phyloP scores from a whole-genome alignment of 2,888 invertebrate species.

The Ochropacha duplaris region DNA sequence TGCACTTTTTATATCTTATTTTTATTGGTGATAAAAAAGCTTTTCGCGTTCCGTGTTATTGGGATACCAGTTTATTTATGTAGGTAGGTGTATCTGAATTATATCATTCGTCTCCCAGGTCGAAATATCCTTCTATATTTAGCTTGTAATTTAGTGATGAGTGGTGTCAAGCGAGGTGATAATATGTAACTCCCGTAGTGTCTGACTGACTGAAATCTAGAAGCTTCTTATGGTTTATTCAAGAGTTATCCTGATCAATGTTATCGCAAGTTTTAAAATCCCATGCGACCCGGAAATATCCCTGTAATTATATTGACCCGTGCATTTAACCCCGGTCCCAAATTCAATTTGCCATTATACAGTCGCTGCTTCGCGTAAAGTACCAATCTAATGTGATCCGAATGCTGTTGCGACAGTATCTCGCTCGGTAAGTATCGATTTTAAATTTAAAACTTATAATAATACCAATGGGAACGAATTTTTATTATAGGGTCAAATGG shows the following conservation, averaged over 20 bases:
- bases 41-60: conserved; percentile 15
- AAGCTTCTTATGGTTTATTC: not conserved
- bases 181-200: not conserved
- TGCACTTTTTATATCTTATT: conserved; percentile 30
- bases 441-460: conserved; percentile 41
- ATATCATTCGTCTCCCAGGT: not conserved
- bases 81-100: conserved; percentile 3
- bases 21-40: conserved; percentile 5
- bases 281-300: conserved; percentile 30
- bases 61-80: conserved; percentile 10
- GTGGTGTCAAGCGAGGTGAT: not conserved
- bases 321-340: conserved; percentile 40
- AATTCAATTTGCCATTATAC: conserved; percentile 53
- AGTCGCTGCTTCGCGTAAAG: conserved; percentile 45
- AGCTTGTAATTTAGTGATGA: not conserved
- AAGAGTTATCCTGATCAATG: not conserved
- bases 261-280: conserved; percentile 19
- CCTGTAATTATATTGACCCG: conserved; percentile 16
- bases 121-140: not conserved
- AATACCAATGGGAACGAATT: conserved; percentile 36
- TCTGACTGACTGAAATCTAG: not conserved
- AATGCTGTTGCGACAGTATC: conserved; percentile 49
- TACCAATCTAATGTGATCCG: conserved; percentile 49
- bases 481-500: conserved; percentile 49
- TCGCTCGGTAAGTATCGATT: conserved; percentile 32